Percentiles rank a stretch among this genome's conserved stretches.
phyloP scores from a whole-genome alignment of 2,797 vertebrate genomes.

The Anguilla pacifica region DNA sequence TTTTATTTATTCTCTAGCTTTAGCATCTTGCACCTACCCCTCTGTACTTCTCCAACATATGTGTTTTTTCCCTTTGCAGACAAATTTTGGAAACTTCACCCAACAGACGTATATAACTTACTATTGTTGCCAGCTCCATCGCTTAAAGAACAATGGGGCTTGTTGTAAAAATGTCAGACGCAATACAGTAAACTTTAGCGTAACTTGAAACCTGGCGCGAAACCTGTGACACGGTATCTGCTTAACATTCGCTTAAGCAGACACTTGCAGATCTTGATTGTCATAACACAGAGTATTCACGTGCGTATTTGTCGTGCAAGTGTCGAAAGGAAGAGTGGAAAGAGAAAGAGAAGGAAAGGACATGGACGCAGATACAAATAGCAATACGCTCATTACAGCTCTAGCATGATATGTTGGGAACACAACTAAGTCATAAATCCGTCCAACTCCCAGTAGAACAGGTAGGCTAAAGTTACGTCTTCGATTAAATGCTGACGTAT shows the following conservation, averaged over 20 bases:
- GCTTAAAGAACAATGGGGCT: neutral
- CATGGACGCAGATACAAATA: neutral
- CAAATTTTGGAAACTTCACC: neutral
- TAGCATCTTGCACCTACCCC: neutral
- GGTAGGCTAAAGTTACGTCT: neutral
- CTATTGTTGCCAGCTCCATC: neutral
- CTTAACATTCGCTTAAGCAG: neutral
- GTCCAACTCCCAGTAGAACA: neutral
- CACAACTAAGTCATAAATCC: neutral
- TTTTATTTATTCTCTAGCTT: neutral
- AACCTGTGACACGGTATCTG: neutral
- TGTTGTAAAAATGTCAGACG: neutral
- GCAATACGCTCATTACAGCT: neutral
- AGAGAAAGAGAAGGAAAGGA: neutral
- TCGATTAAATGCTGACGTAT: neutral
- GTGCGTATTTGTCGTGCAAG: neutral
- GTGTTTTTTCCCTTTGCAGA: neutral
- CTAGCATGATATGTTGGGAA: neutral
- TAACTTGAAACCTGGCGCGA: neutral
- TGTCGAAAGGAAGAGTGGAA: neutral
- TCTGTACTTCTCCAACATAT: neutral
- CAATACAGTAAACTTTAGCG: neutral
- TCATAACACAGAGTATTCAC: neutral
- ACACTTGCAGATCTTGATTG: neutral
- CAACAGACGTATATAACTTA: neutral